Evolutionary conservation across 2,888 invertebrate genomes (phyloP), one percentile per base, ranked within the genome.

Genomic region (Thelaira solivaga): DNA sequence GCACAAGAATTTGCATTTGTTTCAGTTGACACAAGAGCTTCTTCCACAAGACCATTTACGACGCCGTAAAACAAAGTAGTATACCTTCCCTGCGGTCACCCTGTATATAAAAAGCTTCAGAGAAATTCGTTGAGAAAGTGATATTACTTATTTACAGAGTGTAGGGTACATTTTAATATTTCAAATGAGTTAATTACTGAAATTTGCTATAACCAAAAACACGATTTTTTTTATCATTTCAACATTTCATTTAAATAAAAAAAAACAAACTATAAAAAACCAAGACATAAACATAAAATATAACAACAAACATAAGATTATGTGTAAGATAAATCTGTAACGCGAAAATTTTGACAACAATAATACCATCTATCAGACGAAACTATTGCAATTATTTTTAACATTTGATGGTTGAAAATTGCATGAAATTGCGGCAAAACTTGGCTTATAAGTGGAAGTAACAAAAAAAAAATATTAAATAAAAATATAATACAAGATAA

Each of bases 341-440:
- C 73, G 65, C 73, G 64, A 29, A 69, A 57, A 65, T 73, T 74
- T 68, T 73, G 74, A 59, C 43, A 68, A 64, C 76, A 69, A 45
- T 64, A 78, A 74, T 39, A 43, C 74, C 84, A 85, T 86, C 85
- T 83, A 86, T 86, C 84, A 83, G 79, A 79, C 68, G 36, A 8
- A 31, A 18, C 39, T 34, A 59, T 13, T 61, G 75, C 82, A 81
- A 80, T 80, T 81, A 81, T 80, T 79, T 80, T 36, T 69, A 49
- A 72, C 59, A 74, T 72, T 78, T 80, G 74, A 80, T 71, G 61
- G 61, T 36, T 57, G 47, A 31, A 69, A 80, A 80, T 68, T 68
- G 57, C 22, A 68, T 51, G n/a, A 64, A 68, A 45, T 64, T 78
- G 77, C 73, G 68, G 73, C 68, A 77, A 67, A 76, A 64, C 68